These are phyloP conservation scores for Nomada fabriciana DNA, from an alignment of 2,888 invertebrate genomes.

Conservation along the genomic window DNA sequence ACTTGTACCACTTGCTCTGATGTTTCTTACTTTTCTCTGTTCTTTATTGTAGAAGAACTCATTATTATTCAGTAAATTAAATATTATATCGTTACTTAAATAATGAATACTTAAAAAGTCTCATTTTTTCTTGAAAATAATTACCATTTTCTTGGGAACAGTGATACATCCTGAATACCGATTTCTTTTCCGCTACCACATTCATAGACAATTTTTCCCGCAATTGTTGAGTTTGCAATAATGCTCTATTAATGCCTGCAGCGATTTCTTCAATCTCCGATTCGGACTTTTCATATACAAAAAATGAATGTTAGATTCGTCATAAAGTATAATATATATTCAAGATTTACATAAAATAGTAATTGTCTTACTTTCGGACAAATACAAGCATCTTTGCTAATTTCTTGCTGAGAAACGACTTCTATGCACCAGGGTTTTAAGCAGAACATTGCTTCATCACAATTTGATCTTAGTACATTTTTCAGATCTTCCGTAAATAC, in stretches of 20 bases:
- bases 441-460: conserved; percentile 78
- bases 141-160: conserved; percentile 59
- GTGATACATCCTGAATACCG: conserved; percentile 58
- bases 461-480: conserved; percentile 72
- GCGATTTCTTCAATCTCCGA: conserved; percentile 75
- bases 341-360: neutral
- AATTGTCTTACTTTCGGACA: conserved; percentile 76
- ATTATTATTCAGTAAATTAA: neutral
- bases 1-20: neutral
- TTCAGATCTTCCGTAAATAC: conserved; percentile 75
- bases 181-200: conserved; percentile 61
- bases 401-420: conserved; percentile 64
- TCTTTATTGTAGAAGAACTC: conserved; percentile 5
- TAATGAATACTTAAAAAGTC: neutral
- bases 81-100: neutral
- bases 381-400: conserved; percentile 73
- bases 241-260: conserved; percentile 75
- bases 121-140: conserved; percentile 4
- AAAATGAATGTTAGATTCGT: conserved; percentile 4
- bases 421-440: conserved; percentile 78
- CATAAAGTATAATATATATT: neutral
- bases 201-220: conserved; percentile 75
- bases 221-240: conserved; percentile 77
- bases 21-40: neutral
- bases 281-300: conserved; percentile 47